Evolutionary conservation across 2,797 vertebrate genomes (phyloP).

Genomic region (Salmo trutta): DNA sequence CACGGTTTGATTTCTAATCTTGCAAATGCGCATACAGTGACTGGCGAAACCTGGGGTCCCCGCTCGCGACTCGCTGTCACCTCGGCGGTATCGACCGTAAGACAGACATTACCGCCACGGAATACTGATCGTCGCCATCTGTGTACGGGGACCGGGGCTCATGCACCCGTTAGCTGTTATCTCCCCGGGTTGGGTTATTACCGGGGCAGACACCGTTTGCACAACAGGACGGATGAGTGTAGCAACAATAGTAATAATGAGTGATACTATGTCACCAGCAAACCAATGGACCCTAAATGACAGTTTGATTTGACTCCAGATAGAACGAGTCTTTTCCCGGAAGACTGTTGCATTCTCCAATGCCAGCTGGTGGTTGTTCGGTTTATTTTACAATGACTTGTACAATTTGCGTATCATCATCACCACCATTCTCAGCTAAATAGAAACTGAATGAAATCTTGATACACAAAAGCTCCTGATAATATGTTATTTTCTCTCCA

Average conservation of each 20-base stretch:
- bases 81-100: conserved; percentile 24
- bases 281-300: conserved; percentile 16
- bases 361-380: not conserved
- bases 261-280: conserved; percentile 43
- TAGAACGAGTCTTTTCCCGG: not conserved
- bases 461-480: not conserved
- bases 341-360: not conserved
- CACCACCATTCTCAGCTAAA: not conserved
- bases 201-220: conserved; percentile 30
- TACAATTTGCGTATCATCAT: not conserved
- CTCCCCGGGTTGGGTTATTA: conserved; percentile 4
- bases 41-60: conserved; percentile 61
- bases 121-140: conserved; percentile 34
- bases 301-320: conserved; percentile 29
- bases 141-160: conserved; percentile 35
- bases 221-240: conserved; percentile 29
- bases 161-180: conserved; percentile 6
- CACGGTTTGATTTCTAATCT: conserved; percentile 67
- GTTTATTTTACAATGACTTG: not conserved
- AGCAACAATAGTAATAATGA: conserved; percentile 9
- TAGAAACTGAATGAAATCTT: not conserved
- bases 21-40: conserved; percentile 65
- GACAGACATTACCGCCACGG: conserved; percentile 44
- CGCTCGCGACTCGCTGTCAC: conserved; percentile 54
- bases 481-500: not conserved